Evolutionary conservation across 1,140 invertebrate species (phyloP), one percentile per base, ranked within the genome.

Genomic region (Brachionus manjavacas): DNA sequence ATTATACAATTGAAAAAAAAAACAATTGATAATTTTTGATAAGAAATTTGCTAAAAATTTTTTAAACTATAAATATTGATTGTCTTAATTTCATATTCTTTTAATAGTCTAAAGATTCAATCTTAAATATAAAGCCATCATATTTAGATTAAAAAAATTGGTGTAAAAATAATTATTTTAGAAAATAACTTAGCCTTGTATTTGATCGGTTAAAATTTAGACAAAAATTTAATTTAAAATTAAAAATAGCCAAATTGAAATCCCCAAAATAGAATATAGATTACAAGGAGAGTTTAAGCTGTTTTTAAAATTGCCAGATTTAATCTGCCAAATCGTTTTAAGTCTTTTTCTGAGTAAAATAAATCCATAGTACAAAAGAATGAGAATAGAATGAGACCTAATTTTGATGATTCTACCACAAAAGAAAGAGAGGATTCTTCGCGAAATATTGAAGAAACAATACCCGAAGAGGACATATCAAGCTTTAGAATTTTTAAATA

Each of bases 401-500:
- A 41, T 41, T 20, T 16, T 16, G 31, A 41, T 72, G 68, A 41
- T 35, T 41, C 16, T 41, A 14, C 20, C 14, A 39, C 11, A 4
- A 41, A 72, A 39, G 39, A 41, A 72, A 35, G 20, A 72, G 35
- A 72, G 16, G 31, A 43, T 20, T 39, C 68, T n/a, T 41, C 23
- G 4, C 35, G 43, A 16, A 41, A 72, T 72, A 72, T 41, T 41
- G 41, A 46, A 4, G 72, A 49, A 25, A 25, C 41, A 23, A 76
- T 76, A 72, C 68, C 43, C 20, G 12, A 35, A 25, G 72, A 76
- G 28, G 72, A 76, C 39, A 76, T 49, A 76, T 49, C 72, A 49
- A 76, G 20, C 12, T 76, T 76, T 76, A 76, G 41, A 76, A 25
- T 76, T 28, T 76, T 76, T 16, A 76, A 76, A 76, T 49, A 76